Base-by-base conservation (phyloP, 2,888 invertebrate species). In the Catocala fraxini region DNA sequence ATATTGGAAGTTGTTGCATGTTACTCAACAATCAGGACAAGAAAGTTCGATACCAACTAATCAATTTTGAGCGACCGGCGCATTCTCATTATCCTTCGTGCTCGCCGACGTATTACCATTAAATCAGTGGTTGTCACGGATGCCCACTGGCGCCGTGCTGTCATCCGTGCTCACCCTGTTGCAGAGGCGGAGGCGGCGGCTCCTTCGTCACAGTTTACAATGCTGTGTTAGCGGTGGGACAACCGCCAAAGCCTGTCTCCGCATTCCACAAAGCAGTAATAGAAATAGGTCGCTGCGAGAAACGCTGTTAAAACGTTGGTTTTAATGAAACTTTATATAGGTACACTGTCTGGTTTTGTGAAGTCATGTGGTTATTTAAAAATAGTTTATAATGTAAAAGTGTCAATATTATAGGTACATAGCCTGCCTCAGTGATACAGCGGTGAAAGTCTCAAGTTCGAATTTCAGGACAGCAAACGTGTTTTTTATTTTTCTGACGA, bases 171-270 rank as follows among this genome's bases (percentile, higher is more conserved):
- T 49, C 75, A 3, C 79, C 85, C 1, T 88, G 89, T 74, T 87
- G 87, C 65, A 51, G 56, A 7, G 55, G 60, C 43, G 66, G 75
- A 35, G 72, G 81, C 58, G 75, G 74, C 35, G 90, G 91, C 68
- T 93, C 94, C 5, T 87, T 92, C 82, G 89, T 94, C 89, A 94
- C 93, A 84, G 92, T 94, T 82, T 94, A 94, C 93, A 94, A 94
- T 87, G 94, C 93, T 6, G 81, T 93, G 25, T 79, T 94, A 62
- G 93, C 93, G 10, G 84, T 94, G 46, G 94, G 94, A 0, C 90
- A 91, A 71, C 94, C 93, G 0, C 93, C 93, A n/a, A 70, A 68
- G 12, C 93, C 94, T n/a, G 71, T 94, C 6, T 89, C 90, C 53
- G 90, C 92, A 1, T 94, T 94, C 59, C 93, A 93, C 70, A 89